A percentile compares a stretch with the other conserved stretches of the same genome.
phyloP scores from a whole-genome alignment of 2,888 invertebrate genomes.

The Spilosoma lubricipeda region DNA sequence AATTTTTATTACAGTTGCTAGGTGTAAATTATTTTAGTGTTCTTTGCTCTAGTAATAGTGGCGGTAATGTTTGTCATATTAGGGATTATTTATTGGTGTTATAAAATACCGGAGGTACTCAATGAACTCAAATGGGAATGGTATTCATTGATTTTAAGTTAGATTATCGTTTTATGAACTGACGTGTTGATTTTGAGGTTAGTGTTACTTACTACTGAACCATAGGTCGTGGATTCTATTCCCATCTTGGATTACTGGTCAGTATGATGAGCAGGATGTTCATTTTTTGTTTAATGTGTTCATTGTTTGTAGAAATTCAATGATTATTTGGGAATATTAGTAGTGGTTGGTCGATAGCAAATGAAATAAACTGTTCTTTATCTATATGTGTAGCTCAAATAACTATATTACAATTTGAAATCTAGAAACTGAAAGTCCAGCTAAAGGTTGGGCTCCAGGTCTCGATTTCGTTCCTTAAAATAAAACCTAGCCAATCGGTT shows the following conservation, averaged over 20 bases:
- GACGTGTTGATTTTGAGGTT: not conserved
- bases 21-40: slow-evolving; percentile 13
- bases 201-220: not conserved
- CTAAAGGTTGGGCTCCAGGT: not conserved
- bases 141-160: not conserved
- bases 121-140: not conserved
- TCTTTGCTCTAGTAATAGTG: not conserved
- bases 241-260: too few relatives aligned
- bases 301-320: too few relatives aligned
- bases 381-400: too few relatives aligned
- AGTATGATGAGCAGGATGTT: too few relatives aligned
- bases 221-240: not conserved
- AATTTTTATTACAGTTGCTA: slow-evolving; percentile 26
- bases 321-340: too few relatives aligned
- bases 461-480: not conserved
- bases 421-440: not conserved
- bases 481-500: not conserved
- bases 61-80: not conserved
- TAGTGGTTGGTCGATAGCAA: too few relatives aligned
- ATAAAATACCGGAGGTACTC: slow-evolving; percentile 2
- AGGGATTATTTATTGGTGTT: not conserved
- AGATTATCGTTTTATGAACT: not conserved
- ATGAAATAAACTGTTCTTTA: too few relatives aligned
- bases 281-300: too few relatives aligned
- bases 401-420: not conserved